Percentiles rank a stretch among this genome's conserved stretches.
phyloP scores from a whole-genome alignment of 2,113 vertebrate species.

The Ovibos moschatus region DNA sequence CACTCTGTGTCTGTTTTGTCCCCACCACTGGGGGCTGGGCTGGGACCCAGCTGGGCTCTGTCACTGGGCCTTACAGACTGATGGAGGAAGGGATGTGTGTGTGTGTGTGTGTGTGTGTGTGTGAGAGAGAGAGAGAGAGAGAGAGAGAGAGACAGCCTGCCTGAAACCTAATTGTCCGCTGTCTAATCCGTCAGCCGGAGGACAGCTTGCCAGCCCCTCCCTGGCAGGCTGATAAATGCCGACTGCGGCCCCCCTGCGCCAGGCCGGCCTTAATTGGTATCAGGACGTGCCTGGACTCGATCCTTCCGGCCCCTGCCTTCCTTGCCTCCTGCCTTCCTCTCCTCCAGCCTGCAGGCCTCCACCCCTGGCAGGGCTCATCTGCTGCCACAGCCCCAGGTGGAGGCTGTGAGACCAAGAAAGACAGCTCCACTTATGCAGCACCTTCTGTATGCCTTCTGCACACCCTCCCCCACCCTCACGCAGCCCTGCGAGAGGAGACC shows the following conservation, averaged over 20 bases:
- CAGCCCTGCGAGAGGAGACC: fast-evolving
- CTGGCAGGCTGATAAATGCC: conserved; percentile 67
- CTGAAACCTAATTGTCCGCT: conserved; percentile 71
- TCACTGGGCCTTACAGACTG: conserved; percentile 60
- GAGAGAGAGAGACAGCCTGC: neutral
- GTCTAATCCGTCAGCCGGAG: conserved; percentile 71
- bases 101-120: neutral
- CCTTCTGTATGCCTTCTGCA: neutral
- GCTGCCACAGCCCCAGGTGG: neutral
- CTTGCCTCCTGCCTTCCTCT: neutral
- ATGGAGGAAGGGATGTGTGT: neutral
- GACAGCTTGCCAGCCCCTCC: conserved; percentile 65
- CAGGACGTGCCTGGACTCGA: conserved; percentile 65
- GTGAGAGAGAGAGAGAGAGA: neutral
- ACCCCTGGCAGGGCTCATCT: neutral
- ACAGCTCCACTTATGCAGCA: neutral
- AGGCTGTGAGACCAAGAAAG: neutral
- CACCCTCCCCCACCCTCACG: fast-evolving
- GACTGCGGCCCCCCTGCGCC: conserved; percentile 31
- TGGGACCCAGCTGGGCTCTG: conserved; percentile 80
- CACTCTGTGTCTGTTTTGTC: conserved; percentile 72
- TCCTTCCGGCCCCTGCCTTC: neutral
- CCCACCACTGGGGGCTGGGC: conserved; percentile 60
- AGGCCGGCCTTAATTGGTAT: conserved; percentile 70
- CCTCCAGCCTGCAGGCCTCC: neutral